A percentile compares a stretch with the other conserved stretches of the same genome.
phyloP scores from a whole-genome alignment of 2,113 vertebrate genomes.

The Mesitornis unicolor region DNA sequence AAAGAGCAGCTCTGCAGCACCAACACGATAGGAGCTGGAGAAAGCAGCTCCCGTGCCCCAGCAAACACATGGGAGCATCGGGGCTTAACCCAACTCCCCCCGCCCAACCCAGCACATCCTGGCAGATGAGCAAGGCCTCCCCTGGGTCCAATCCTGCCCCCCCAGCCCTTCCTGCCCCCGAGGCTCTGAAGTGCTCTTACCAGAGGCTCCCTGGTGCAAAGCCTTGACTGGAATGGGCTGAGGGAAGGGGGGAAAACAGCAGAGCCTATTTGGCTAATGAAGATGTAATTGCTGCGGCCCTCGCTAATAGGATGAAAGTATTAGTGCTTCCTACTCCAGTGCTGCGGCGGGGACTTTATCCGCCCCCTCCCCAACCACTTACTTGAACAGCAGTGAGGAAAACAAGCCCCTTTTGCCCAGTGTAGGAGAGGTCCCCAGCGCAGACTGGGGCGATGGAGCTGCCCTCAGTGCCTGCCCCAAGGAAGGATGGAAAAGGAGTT shows the following conservation, averaged over 20 bases:
- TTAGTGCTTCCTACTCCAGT: conserved; percentile 3
- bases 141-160: neutral
- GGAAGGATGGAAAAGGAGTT: neutral
- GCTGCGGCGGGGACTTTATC: neutral
- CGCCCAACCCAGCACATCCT: neutral
- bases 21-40: rapidly evolving
- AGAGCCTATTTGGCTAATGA: conserved; percentile 69
- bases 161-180: neutral
- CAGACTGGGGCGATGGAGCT: neutral
- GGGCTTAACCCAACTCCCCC: neutral
- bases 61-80: rapidly evolving
- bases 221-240: neutral
- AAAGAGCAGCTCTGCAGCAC: too few species aligned
- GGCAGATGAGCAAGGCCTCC: neutral
- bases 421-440: rapidly evolving
- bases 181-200: conserved; percentile 39
- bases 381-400: neutral
- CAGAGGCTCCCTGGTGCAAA: neutral
- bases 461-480: rapidly evolving
- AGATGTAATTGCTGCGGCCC: conserved; percentile 66
- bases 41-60: rapidly evolving
- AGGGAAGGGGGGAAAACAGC: neutral
- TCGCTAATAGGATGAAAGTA: conserved; percentile 65
- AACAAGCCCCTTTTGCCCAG: neutral
- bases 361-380: neutral